phyloP scores from a whole-genome alignment of 2,888 invertebrate species.

The Agriopis marginaria region DNA sequence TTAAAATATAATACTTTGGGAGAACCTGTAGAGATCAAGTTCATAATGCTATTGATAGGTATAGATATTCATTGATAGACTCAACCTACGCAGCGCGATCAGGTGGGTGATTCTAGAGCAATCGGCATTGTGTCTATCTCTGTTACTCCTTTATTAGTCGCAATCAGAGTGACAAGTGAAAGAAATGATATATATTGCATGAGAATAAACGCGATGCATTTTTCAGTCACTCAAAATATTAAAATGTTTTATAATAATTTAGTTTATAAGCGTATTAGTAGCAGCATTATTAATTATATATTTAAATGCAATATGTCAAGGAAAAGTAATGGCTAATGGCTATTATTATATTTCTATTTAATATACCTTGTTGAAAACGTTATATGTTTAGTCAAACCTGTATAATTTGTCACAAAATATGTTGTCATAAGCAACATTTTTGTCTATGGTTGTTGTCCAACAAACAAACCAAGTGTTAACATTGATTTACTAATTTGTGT shows the following conservation, averaged over 20 bases:
- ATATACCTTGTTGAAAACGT: background rate
- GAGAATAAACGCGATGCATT: background rate
- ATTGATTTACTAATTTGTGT: no score
- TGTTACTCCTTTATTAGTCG: background rate
- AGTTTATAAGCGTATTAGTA: background rate
- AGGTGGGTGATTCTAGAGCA: background rate
- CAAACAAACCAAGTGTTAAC: no score
- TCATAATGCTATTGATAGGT: no score
- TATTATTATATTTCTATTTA: background rate
- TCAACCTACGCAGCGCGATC: no score
- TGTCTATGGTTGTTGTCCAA: no score
- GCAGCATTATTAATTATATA: background rate
- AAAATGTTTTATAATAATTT: background rate
- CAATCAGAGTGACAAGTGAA: background rate
- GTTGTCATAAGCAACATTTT: no score
- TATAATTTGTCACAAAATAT: no score
- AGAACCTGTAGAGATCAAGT: no score
- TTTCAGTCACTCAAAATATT: constrained; percentile 3
- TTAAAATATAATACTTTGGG: no score
- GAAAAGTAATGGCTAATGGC: background rate
- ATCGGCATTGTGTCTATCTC: background rate
- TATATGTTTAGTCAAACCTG: no score
- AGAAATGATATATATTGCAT: background rate
- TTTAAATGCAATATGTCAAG: constrained; percentile 9
- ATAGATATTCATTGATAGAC: no score